phyloP scores from a whole-genome alignment of 2,113 vertebrate species.

The Formicarius rufipectus region DNA sequence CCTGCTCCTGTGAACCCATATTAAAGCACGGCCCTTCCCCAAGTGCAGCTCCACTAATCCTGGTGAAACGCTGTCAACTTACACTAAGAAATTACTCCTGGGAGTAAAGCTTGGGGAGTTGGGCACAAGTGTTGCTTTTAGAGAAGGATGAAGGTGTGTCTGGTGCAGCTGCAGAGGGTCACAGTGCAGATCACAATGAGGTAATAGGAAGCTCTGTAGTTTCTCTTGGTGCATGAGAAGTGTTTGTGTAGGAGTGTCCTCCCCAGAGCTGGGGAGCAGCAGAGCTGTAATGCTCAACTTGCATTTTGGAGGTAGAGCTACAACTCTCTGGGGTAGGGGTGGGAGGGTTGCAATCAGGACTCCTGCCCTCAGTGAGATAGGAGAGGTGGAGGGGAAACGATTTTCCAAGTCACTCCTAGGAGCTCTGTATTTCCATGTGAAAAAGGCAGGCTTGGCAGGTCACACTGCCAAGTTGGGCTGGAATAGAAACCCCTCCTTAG shows the following conservation, averaged over 20 bases:
- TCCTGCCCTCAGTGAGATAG: background rate
- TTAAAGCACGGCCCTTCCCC: background rate
- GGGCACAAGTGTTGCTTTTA: background rate
- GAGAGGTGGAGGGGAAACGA: constrained; percentile 15
- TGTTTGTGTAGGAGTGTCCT: constrained; percentile 64
- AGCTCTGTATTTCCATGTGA: background rate
- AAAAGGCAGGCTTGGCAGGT: background rate
- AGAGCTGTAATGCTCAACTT: background rate
- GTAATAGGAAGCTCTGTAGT: constrained; percentile 76
- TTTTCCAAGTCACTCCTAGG: background rate
- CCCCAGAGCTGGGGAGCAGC: constrained; percentile 21
- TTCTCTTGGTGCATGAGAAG: constrained; percentile 72
- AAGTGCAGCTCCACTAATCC: background rate
- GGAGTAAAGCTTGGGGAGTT: background rate
- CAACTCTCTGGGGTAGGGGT: background rate
- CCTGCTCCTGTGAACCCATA: background rate
- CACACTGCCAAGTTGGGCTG: background rate
- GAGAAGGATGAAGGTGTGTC: constrained; percentile 74
- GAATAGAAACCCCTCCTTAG: background rate
- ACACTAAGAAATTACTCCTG: background rate
- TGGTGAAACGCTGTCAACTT: background rate
- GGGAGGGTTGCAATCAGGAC: background rate
- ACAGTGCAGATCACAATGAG: constrained; percentile 65
- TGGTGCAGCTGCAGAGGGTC: constrained; percentile 63
- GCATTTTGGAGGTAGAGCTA: background rate